Base-by-base conservation (phyloP, 2,888 invertebrate species). In the Orthosia gracilis region DNA sequence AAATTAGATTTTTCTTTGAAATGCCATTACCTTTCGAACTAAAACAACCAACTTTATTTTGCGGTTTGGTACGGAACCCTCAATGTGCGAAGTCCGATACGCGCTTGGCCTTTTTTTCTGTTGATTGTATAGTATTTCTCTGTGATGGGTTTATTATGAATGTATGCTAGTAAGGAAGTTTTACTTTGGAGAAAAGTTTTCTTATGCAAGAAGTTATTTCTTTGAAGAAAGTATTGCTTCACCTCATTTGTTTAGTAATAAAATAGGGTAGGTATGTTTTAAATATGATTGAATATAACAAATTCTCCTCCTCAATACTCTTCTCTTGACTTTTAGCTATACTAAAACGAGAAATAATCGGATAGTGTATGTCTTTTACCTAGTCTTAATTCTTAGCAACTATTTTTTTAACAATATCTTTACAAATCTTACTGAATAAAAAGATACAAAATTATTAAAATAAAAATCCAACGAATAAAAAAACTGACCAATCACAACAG, bases 401-500 rank as follows among this genome's bases (percentile, higher is more conserved):
- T 4, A n/a, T n/a, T 47, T 55, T 54, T 17, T 13, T 0, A 31
- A 55, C 47, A 31, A 18, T 23, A 70, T 57, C 31, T 0, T 49
- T 13, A 18, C 4, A 13, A 15, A 73, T 40, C 18, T 65, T 66
- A 2, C 54, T 62, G 17, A 1, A 54, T 62, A 63, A 55, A 47
- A 9, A 49, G 21, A 18, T n/a, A 18, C 13, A 50, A 73, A 65
- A 61, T 47, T 52, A 59, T 49, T 47, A 52, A 26, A 58, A 66
- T 31, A 57, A 54, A 78, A 73, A 65, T 64, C 31, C 23, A 61
- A 61, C 65, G 64, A 62, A 58, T 54, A 47, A 71, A 75, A 76
- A 80, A 76, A 80, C 78, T 87, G 80, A 82, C 85, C 79, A 81
- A 80, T 86, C 73, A 78, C 78, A 85, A 87, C 78, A 74, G 63